These are phyloP conservation scores for Meliscaeva auricollis DNA, from an alignment of 2,888 invertebrate genomes.

Conservation along the genomic window DNA sequence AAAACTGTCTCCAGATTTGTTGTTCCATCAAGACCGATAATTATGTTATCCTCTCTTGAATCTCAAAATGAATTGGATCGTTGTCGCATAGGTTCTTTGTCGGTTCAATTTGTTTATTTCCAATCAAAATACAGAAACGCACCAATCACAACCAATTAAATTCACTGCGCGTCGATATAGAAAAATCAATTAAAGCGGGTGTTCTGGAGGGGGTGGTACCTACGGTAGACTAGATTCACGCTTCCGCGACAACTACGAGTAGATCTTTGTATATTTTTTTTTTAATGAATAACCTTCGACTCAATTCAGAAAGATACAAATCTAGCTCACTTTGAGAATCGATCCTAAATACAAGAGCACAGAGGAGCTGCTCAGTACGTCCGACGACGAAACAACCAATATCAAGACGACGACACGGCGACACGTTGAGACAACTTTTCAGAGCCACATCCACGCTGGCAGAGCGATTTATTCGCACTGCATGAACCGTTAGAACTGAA, in stretches of 20 bases:
- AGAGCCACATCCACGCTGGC: conserved; percentile 57
- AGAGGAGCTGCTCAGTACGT: not conserved
- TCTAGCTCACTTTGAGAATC: conserved; percentile 43
- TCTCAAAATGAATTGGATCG: conserved; percentile 39
- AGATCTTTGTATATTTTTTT: conserved; percentile 1
- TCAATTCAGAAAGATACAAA: conserved; percentile 29
- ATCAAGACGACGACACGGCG: too few species aligned
- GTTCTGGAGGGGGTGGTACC: not conserved
- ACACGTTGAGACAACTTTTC: conserved; percentile 1
- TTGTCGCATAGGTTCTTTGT: conserved; percentile 33
- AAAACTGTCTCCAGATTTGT: conserved; percentile 36
- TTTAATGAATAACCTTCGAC: conserved; percentile 33
- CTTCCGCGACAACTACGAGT: conserved; percentile 11
- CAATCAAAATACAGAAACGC: conserved; percentile 53
- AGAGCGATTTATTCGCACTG: conserved; percentile 65
- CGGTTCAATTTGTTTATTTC: conserved; percentile 63
- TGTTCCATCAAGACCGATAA: conserved; percentile 52
- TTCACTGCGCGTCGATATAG: conserved; percentile 16
- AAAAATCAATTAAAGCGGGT: conserved; percentile 44
- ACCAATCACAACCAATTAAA: conserved; percentile 56
- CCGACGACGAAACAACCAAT: not conserved
- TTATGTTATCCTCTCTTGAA: conserved; percentile 39
- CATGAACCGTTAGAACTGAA: conserved; percentile 53
- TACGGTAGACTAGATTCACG: conserved; percentile 6
- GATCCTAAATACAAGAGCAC: conserved; percentile 8